phyloP scores from a whole-genome alignment of 1,140 invertebrate genomes.

The Leptopilina clavipes region DNA sequence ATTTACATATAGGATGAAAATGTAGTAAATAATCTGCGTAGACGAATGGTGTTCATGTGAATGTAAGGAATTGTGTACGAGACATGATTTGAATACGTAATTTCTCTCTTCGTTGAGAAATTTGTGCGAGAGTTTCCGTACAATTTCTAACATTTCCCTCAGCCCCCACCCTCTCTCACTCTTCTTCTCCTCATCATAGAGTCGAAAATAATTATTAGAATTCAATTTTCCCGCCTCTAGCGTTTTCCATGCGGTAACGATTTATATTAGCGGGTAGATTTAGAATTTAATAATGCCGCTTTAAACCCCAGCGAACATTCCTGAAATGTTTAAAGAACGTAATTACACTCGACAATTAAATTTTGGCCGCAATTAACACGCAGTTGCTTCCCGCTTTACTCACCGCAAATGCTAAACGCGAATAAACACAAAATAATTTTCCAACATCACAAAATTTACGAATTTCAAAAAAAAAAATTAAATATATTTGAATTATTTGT shows the following conservation, averaged over 20 bases:
- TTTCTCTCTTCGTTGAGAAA: conserved; percentile 12
- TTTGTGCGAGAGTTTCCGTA: neutral
- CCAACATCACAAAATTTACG: too few species aligned
- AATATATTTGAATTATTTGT: too few species aligned
- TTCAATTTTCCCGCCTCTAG: conserved; percentile 9
- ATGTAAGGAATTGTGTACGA: conserved; percentile 8
- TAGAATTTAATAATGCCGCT: conserved; percentile 2
- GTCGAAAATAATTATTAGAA: conserved; percentile 25
- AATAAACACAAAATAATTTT: neutral
- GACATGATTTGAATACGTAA: conserved; percentile 27
- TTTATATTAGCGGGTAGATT: conserved; percentile 12
- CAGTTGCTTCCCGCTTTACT: conserved; percentile 8
- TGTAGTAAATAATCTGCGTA: neutral
- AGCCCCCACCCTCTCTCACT: too few species aligned
- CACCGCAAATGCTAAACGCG: neutral
- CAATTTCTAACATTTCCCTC: neutral
- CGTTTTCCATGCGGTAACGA: neutral
- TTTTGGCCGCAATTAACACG: conserved; percentile 11
- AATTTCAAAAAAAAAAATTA: too few species aligned
- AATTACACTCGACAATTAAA: conserved; percentile 6
- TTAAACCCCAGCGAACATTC: neutral
- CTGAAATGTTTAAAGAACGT: conserved; percentile 4
- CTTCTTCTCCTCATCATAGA: too few species aligned
- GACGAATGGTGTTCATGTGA: neutral
- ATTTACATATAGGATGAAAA: neutral